phyloP scores from a whole-genome alignment of 2,888 invertebrate genomes.

The Pterobdella sp. region DNA sequence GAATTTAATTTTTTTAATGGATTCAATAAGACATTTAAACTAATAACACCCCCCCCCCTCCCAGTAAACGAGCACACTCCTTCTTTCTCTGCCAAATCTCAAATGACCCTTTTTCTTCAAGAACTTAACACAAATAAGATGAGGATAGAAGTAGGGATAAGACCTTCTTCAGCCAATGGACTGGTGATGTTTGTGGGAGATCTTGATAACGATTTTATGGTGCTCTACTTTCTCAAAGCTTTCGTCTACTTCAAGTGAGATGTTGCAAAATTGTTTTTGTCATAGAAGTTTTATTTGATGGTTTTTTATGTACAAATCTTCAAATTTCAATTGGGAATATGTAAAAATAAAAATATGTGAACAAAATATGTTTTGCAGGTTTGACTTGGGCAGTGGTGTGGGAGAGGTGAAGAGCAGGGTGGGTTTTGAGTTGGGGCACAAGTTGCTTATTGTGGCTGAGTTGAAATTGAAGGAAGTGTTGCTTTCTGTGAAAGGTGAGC shows the following conservation, averaged over 20 bases:
- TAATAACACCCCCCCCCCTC: neutral
- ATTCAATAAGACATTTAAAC: no score
- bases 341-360: neutral
- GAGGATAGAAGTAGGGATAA: neutral
- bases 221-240: neutral
- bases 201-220: neutral
- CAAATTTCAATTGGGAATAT: no score
- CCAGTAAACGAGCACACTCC: neutral
- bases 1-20: no score
- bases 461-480: no score
- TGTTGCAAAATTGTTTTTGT: neutral
- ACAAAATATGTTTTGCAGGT: neutral
- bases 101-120: neutral
- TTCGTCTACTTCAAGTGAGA: neutral
- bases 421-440: no score
- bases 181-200: neutral
- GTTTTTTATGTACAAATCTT: neutral
- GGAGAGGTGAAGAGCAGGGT: no score
- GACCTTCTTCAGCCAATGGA: neutral
- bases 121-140: neutral
- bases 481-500: no score
- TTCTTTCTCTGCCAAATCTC: neutral
- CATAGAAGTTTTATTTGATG: neutral
- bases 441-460: no score
- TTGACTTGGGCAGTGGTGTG: slow-evolving; percentile 5